Evolutionary conservation across 2,888 invertebrate genomes (phyloP), one percentile per base, ranked within the genome.

Genomic region (Phasia obesa): DNA sequence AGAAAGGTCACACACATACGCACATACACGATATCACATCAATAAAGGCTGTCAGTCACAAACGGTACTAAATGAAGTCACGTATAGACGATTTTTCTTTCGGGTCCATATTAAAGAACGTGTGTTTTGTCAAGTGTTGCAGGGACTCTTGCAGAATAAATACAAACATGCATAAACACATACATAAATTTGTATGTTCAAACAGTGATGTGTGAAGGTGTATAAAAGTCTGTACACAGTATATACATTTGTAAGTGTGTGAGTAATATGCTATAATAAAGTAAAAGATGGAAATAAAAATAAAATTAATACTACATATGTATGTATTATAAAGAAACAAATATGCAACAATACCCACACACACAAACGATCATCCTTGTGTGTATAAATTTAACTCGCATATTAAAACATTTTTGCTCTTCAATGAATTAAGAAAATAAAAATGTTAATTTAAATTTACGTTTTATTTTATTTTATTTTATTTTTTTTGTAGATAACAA

Each of bases 11-110:
- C 31, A n/a, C 62, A 19, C 31, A 55, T 21, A 53, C 23, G 21
- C n/a, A 19, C 15, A 47, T 31, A 31, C 4, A 27, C 27, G 74
- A 17, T 19, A 19, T 27, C 21, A 79, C 62, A 55, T 31, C 44
- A 31, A 65, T 65, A 64, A 27, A 51, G 15, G 38, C 27, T 73
- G 79, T 60, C 60, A 73, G 44, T 73, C 78, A 79, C 81, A 82
- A 59, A 59, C 57, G 70, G 17, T 25, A 62, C 17, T 55, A 90
- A 90, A 90, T 89, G 89, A 90, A 90, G 90, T 90, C 90, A 90
- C 90, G 90, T 90, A 86, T 87, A 85, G 87, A 86, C 87, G 88
- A 90, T 90, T 90, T 90, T 89, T 89, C 90, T 89, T 90, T 88
- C 86, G 88, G 87, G 87, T 88, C 87, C 89, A 89, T 90, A 90